Evolutionary conservation across 2,113 vertebrate genomes (phyloP).

Genomic region (Silurus asotus): DNA sequence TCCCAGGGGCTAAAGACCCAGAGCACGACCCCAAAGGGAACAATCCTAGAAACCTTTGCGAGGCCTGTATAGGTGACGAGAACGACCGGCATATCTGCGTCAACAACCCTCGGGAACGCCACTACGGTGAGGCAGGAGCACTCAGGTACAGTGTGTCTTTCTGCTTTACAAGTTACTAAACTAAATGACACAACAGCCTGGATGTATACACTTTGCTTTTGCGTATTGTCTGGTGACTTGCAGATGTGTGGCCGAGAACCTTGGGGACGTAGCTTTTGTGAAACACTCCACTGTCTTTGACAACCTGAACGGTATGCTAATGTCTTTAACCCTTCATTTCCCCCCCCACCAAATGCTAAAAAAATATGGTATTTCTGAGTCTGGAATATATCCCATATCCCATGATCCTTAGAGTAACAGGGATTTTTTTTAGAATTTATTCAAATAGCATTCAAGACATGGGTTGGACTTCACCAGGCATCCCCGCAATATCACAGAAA

Average conservation of each 20-base stretch:
- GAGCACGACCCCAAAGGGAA: slow-evolving; percentile 75
- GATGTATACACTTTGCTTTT: neutral
- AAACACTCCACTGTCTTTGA: slow-evolving; percentile 78
- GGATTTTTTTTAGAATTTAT: neutral
- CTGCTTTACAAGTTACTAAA: neutral
- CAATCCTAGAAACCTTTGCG: slow-evolving; percentile 79
- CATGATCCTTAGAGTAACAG: neutral
- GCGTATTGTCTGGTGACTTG: slow-evolving; percentile 23
- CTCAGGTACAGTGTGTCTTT: slow-evolving; percentile 66
- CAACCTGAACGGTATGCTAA: slow-evolving; percentile 71
- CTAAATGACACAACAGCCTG: neutral
- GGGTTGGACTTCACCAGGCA: too few species aligned
- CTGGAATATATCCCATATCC: neutral
- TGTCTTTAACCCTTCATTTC: neutral
- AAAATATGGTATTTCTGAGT: neutral
- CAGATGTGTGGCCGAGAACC: slow-evolving; percentile 79
- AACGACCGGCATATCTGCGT: slow-evolving; percentile 77
- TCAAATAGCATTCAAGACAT: neutral
- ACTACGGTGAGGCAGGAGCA: slow-evolving; percentile 76
- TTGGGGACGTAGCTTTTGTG: slow-evolving; percentile 77
- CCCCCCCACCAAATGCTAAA: neutral
- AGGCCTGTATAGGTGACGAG: slow-evolving; percentile 79
- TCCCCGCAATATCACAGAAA: neutral
- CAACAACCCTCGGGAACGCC: slow-evolving; percentile 73
- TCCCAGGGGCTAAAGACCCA: slow-evolving; percentile 72